Base-by-base conservation (phyloP, 2,888 invertebrate species). In the Dryobota labecula region DNA sequence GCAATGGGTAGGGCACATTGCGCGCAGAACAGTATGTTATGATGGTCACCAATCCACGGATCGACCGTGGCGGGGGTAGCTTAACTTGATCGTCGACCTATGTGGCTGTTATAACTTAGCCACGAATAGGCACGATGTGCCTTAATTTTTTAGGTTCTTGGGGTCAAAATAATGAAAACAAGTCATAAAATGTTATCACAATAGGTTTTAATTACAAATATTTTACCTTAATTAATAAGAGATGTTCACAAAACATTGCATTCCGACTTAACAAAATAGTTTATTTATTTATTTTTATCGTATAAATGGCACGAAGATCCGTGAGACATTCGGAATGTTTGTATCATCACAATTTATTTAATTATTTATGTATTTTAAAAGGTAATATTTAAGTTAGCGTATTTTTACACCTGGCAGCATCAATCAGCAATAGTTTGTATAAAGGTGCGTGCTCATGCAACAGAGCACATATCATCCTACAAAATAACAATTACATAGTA, bases 291-390 rank as follows among this genome's bases (percentile, higher is more conserved):
- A 78, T 70, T 64, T 73, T 58, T 30, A 67, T 56, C 45, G 36
- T 71, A 71, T 72, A 82, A 89, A 88, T 88, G 89, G 88, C 89
- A 90, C 88, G 77, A 75, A 68, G 82, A 74, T 79, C 70, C 73
- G 82, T 85, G 86, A 88, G 87, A 87, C 86, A 89, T 86, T 85
- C 83, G 92, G 92, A 92, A 92, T 92, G 92, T 91, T 76, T 86
- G 72, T 76, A 71, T 85, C 78, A 90, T 89, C 89, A 90, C 90
- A 90, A 80, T 83, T 76, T 73, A 56, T 73, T 66, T 33, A 13
- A 27, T 38, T 56, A 49, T 64, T 61, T 70, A 27, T 62, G 30
- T 27, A 53, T 43, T 49, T 15, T 58, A 57, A 13, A 77, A 36
- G 78, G 62, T 82, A 65, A 82, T 70, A 71, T 77, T 70, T 62